Evolutionary conservation across 2,113 vertebrate species (phyloP), one percentile per base, ranked within the genome.

Genomic region (Danionella cerebrum): DNA sequence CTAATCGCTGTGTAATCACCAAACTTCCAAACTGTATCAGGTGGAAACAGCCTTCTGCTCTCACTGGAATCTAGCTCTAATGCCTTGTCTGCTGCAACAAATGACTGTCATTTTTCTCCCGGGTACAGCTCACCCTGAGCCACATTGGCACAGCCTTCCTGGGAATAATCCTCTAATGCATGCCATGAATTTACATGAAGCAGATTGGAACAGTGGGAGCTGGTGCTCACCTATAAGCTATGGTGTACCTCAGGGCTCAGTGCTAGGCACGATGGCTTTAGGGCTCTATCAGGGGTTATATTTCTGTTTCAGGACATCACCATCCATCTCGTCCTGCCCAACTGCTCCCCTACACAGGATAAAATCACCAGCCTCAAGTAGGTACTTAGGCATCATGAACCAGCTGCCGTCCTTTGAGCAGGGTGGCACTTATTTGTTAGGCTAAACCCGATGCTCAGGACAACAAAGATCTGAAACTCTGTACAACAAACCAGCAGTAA

Each of bases 241-340:
- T 47, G 74, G 79, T 11, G 79, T 44, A 64, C 73, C 54, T 60
- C 63, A 70, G 79, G 72, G 78, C 70, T 58, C 65, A 39, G 75
- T 44, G 67, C 69, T 73, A 50, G 78, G 71, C 78, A 72, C 74
- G 72, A 71, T 75, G 84, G 84, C 82, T 82, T 76, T 80, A 54
- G 79, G 83, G 84, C 77, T 76, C 77, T 82, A 83, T 85, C 82
- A 81, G 81, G 80, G 82, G 80, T 86, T 85, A 90, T 87, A 84
- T 84, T 78, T 84, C 84, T 79, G 78, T 83, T 74, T 82, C 76
- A 74, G 76, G 83, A 86, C 82, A 83, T 47, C 73, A n/a, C 83
- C 83, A 88, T 86, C 85, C 84, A 86, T 85, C 83, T 86, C 58
- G 78, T 69, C 71, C 74, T 67, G 77, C 82, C 82, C 78, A 48